Base-by-base conservation (phyloP, 2,113 vertebrate genomes). In the Garra rufa region DNA sequence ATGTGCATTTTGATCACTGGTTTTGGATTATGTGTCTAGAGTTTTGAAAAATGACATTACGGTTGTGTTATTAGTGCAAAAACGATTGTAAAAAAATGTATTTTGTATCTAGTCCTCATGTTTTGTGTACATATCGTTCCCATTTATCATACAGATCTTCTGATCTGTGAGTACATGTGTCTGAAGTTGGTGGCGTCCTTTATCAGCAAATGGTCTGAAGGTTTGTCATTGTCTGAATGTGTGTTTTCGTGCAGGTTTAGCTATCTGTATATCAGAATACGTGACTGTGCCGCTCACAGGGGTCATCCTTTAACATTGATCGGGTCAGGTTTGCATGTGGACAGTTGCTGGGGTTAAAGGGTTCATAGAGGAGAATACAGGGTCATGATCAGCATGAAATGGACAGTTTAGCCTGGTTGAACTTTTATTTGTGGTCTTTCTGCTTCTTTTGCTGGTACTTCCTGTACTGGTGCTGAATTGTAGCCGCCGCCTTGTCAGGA, bases 361-460 rank as follows among this genome's bases (percentile, higher is more conserved):
- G 59, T 13, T 65, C 76, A 61, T 21, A 34, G 9, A 52, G 48
- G 28, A 28, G 8, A 75, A 76, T 76, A 55, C 0, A 44, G 24
- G 10, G 38, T 61, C 30, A 44, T 57, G 38, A 44, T 11, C 9
- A 13, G 30, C 7, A 5, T 30, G 19, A 61, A 28, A 15, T 19
- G 14, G 15, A 73, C 50, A 17, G n/a, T 48, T 76, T 14, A 30
- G 15, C 6, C 24, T 10, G n/a, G 41, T 30, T 28, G 24, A 61
- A 15, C 69, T 28, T 61, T 74, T 67, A 89, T 81, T 96, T 94
- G 59, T 89, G 88, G 28, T 94, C 92, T 86, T 94, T 94, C 1
- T 95, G 93, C 85, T 96, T 96, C 91, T 95, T 95, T 89, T 95
- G 93, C 85, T 96, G 96, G 85, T 96, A 96, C 79, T 94, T 96